Percentiles rank a stretch among this genome's conserved stretches.
Evolutionary conservation across 2,888 invertebrate species (phyloP).

Genomic region (Heliconius hortense): DNA sequence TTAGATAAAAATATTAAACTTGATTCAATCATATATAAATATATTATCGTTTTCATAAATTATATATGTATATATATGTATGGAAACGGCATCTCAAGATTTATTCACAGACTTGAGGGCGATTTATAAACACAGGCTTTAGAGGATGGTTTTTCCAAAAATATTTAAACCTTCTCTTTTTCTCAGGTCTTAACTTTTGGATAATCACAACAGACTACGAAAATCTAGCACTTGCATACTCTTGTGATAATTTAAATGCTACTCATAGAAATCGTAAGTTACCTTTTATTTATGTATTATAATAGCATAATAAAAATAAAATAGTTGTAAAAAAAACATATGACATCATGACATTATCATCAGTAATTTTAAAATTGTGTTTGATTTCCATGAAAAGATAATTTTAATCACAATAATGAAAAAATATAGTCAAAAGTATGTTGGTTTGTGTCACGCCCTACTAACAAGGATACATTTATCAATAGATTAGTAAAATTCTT

Average conservation of each 20-base stretch:
- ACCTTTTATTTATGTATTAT: neutral
- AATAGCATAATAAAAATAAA: neutral
- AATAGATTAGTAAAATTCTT: neutral
- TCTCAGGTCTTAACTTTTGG: constrained; percentile 60
- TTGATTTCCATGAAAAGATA: neutral
- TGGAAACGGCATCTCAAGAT: too few relatives aligned
- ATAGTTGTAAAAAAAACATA: too few relatives aligned
- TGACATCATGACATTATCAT: too few relatives aligned
- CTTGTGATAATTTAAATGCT: constrained; percentile 52
- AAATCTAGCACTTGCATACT: constrained; percentile 52
- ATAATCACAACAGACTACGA: constrained; percentile 52
- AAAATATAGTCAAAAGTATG: neutral
- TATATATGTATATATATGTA: too few relatives aligned
- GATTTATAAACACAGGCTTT: too few relatives aligned
- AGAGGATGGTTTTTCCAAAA: too few relatives aligned
- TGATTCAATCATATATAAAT: too few relatives aligned
- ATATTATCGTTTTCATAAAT: too few relatives aligned
- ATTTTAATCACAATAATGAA: neutral
- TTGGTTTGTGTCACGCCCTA: neutral
- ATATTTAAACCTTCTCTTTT: neutral
- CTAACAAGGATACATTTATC: neutral
- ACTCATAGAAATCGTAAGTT: constrained; percentile 22
- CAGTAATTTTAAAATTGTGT: neutral
- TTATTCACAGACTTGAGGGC: too few relatives aligned
- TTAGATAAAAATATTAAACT: too few relatives aligned